Evolutionary conservation across 1,140 invertebrate species (phyloP), one percentile per base, ranked within the genome.

Genomic region (Dryas iulia): DNA sequence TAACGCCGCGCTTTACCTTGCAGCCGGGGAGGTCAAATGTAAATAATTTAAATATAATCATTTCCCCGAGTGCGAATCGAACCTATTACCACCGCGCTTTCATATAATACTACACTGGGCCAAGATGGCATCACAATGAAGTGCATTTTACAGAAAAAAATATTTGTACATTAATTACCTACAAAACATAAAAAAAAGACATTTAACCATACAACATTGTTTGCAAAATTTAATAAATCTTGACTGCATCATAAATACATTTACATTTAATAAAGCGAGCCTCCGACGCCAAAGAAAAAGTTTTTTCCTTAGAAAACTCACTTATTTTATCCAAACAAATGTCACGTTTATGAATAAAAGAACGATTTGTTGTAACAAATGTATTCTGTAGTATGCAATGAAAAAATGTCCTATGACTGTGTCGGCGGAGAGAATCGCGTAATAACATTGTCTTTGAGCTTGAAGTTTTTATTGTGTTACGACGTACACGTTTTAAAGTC

Each of bases 261-360:
- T 62, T 62, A 62, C 60, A 54, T 62, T 62, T 62, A 62, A 54
- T 62, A 62, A 54, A 39, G 8, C 10, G 12, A 21, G 14, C 23
- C 24, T 57, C 21, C n/a, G 10, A 24, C 35, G 31, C n/a, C 23
- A 35, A 62, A 62, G 26, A 23, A 21, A 25, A 54, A 21, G 11
- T 26, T 60, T 67, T 67, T 60, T 67, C 33, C 21, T 53, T 35
- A 10, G 21, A 57, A 62, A 69, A 62, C 56, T 52, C 33, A 12
- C 52, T 57, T 47, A 31, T 39, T 68, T 69, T 63, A 58, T 63
- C 57, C 53, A 63, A 28, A 59, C 66, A 69, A 69, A 69, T 63
- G 66, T 31, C 53, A 59, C 26, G 18, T 69, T 69, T 69, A 69
- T 69, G 66, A 69, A 69, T 69, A 69, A 69, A 69, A 63, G 53